Evolutionary conservation across 2,888 invertebrate genomes (phyloP), one percentile per base, ranked within the genome.

Genomic region (Scaptomyza caliginosa): DNA sequence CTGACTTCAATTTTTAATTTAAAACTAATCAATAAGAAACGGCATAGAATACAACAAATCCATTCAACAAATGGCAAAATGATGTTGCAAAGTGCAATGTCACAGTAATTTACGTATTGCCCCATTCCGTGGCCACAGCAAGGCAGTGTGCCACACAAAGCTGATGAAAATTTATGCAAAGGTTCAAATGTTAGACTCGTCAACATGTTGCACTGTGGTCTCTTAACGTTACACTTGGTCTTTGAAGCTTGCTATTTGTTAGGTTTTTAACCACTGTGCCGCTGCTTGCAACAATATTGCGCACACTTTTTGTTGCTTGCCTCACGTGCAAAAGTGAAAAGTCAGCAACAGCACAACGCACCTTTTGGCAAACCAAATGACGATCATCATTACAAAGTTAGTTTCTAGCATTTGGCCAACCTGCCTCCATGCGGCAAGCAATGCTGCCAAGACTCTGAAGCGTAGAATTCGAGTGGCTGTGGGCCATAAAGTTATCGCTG

Each of bases 141-240:
- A 34, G 17, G 23, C 43, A 32, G 50, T 63, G 7, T 26, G 43
- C 34, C 34, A 34, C 60, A 64, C 64, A 65, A 68, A 62, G 46
- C 69, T 81, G 84, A 84, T 86, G 76, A 84, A 76, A 72, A 81
- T 84, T 76, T 86, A 81, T 84, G 86, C 81, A 71, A 86, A 86
- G 85, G 83, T 86, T 83, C 72, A 86, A 84, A 60, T 62, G 86
- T 82, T 84, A 77, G 65, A 45, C 56, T 40, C 59, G 46, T 52
- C 60, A 71, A 54, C 17, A 43, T 30, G 32, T n/a, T 30, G 71
- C 58, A 85, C 83, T 65, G 72, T 81, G 81, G 74, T n/a, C 16
- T 4, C 13, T n/a, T n/a, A 21, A 24, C 10, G 4, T 8, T 0
- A 17, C 0, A n/a, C 19, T 26, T 7, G 8, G 24, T 24, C 24